phyloP scores from a whole-genome alignment of 2,113 vertebrate species.

The Gasterosteus nipponicus region DNA sequence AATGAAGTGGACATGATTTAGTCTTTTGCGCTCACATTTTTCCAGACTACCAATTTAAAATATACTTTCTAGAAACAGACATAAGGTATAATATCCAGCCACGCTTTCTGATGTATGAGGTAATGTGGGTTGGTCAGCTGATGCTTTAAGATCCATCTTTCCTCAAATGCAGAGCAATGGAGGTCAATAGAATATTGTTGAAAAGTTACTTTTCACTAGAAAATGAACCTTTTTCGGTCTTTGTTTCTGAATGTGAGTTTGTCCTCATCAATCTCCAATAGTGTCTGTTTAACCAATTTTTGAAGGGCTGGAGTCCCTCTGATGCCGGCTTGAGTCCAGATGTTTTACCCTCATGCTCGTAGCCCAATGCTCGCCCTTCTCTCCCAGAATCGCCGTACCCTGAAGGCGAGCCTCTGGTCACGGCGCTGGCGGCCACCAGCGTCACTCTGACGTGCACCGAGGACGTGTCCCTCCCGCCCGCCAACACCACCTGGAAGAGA shows the following conservation, averaged over 20 bases:
- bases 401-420: slow-evolving; percentile 80
- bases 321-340: not conserved
- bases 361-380: not conserved
- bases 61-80: not conserved
- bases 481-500: slow-evolving; percentile 86
- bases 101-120: not conserved
- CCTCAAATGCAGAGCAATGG: not conserved
- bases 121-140: not conserved
- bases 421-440: slow-evolving; percentile 79
- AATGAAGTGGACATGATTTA: not conserved
- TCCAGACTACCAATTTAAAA: not conserved
- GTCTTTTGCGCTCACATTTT: not conserved
- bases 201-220: not conserved
- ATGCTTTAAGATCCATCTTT: not conserved
- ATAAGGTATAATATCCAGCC: not conserved
- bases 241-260: not conserved
- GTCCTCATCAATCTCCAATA: not conserved
- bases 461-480: slow-evolving; percentile 75
- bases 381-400: slow-evolving; percentile 83
- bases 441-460: slow-evolving; percentile 85
- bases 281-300: too few species aligned
- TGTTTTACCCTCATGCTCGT: not conserved
- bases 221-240: not conserved
- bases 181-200: not conserved
- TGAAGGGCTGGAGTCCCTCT: not conserved